Evolutionary conservation across 2,888 invertebrate species (phyloP), one percentile per base, ranked within the genome.

Genomic region (Fragum fragum): DNA sequence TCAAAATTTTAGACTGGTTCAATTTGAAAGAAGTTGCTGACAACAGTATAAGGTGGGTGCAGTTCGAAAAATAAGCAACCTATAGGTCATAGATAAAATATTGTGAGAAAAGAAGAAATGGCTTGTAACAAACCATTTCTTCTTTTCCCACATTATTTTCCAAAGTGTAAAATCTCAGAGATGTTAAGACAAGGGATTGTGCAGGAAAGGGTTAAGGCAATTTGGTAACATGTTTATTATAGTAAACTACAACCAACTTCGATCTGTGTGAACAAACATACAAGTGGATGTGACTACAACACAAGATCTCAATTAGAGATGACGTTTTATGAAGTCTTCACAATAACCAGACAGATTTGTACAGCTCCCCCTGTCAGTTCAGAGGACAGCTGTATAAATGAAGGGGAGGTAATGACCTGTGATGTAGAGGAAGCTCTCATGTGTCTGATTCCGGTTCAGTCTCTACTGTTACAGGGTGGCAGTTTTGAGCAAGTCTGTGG

Each of bases 201-300:
- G n/a, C n/a, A n/a, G n/a, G n/a, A n/a, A n/a, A n/a, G n/a, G n/a
- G n/a, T n/a, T n/a, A n/a, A n/a, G n/a, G n/a, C n/a, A n/a, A n/a
- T n/a, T n/a, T n/a, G n/a, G n/a, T n/a, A n/a, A n/a, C n/a, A n/a
- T n/a, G 3, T 36, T 36, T 36, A 36, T 71, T 63, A 2, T 66
- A 82, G 82, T 39, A 75, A 82, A 47, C 55, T 79, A n/a, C 76
- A 68, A 26, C 14, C 70, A 18, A 76, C 82, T n/a, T 39, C 76
- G 9, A 28, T 76, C 1, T 82, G 79, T 73, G 79, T 82, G 1
- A 77, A 79, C 66, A 73, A 76, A 28, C 28, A 66, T n/a, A 82
- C 82, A 32, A 82, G 82, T 61, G 76, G 73, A 28, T 82, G 82
- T 76, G 78, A 79, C 63, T 79, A 70, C 69, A 36, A 61, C 28